Evolutionary conservation across 2,797 vertebrate species (phyloP).

Genomic region (Lepilemur septentrionalis): DNA sequence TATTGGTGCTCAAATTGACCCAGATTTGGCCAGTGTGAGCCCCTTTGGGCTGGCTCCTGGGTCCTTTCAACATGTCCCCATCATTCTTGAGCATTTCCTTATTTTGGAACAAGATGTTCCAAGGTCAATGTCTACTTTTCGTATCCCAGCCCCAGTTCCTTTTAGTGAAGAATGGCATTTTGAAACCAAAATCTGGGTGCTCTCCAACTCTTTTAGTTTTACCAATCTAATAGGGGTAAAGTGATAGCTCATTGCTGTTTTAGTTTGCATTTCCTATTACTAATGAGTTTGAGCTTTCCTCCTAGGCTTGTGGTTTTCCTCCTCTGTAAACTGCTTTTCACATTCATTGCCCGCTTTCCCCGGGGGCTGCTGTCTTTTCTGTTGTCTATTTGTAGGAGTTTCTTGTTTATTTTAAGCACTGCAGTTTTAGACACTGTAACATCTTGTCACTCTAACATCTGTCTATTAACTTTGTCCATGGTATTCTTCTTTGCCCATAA

Average conservation of each 20-base stretch:
- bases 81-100: neutral
- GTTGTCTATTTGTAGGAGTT: neutral
- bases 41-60: neutral
- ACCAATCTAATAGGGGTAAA: too few species aligned
- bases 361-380: neutral
- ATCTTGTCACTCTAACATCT: neutral
- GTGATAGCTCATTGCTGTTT: neutral
- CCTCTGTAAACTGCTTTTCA: neutral
- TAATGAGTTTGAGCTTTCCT: neutral
- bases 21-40: neutral
- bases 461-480: neutral
- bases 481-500: neutral
- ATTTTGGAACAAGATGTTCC: neutral
- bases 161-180: too few species aligned
- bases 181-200: too few species aligned
- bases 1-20: neutral
- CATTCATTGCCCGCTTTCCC: neutral
- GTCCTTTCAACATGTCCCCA: neutral
- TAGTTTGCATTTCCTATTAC: neutral
- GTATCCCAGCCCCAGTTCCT: neutral
- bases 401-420: neutral
- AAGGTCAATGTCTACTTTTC: neutral
- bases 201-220: too few species aligned
- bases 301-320: neutral
- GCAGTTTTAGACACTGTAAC: neutral